A percentile compares a stretch with the other conserved stretches of the same genome.
Evolutionary conservation across 92 coral and sea anemone species (phyloP).

Genomic region (Heteractis magnifica): DNA sequence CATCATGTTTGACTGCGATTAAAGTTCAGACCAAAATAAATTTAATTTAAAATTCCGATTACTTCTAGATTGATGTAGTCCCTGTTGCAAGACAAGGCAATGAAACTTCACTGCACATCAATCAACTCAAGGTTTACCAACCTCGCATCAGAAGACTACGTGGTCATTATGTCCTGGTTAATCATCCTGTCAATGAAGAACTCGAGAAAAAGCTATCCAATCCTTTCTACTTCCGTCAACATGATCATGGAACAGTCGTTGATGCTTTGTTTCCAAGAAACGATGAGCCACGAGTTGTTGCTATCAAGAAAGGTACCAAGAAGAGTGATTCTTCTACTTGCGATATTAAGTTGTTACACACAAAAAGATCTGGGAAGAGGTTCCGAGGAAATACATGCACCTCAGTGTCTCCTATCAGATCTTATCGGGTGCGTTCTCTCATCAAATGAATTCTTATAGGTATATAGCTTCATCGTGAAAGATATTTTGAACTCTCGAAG

Average conservation of each 20-base stretch:
- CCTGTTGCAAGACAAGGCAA: conserved; percentile 58
- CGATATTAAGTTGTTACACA: no score
- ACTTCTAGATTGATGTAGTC: conserved; percentile 52
- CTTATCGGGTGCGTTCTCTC: no score
- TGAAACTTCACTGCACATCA: conserved; percentile 43
- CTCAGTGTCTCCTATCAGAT: no score
- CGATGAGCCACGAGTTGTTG: conserved; percentile 69
- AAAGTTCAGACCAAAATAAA: neutral
- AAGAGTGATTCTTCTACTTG: no score
- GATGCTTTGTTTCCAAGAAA: conserved; percentile 70
- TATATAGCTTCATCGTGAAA: no score
- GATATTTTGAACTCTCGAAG: no score
- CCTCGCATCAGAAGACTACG: conserved; percentile 82
- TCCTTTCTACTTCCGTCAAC: conserved; percentile 84
- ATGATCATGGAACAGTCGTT: conserved; percentile 65
- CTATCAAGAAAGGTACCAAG: conserved; percentile 77
- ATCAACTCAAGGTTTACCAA: conserved; percentile 67
- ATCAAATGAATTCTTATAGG: no score
- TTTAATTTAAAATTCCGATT: neutral
- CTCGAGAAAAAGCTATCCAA: conserved; percentile 85
- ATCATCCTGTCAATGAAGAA: conserved; percentile 85
- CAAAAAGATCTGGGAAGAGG: no score
- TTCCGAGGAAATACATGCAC: no score
- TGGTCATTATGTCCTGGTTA: conserved; percentile 51
- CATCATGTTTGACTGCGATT: no score